These are phyloP conservation scores for Todus mexicanus DNA, from an alignment of 2,797 vertebrate genomes.

Conservation along the genomic window DNA sequence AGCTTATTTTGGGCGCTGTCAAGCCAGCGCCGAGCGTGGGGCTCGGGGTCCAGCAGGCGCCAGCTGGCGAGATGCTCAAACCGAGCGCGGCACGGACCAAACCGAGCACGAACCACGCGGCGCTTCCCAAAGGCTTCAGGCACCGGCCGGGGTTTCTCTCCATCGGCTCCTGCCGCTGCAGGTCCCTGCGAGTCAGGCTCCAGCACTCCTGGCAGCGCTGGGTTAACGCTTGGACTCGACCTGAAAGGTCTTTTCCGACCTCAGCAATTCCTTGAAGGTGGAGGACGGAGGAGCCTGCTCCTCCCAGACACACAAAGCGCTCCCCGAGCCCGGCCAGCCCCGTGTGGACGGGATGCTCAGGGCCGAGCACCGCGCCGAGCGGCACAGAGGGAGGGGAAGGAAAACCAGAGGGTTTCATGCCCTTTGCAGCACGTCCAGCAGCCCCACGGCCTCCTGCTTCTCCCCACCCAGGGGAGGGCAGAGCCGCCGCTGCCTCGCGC, in stretches of 20 bases:
- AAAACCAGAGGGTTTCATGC: rapidly evolving
- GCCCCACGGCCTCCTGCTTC: background rate
- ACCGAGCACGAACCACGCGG: background rate
- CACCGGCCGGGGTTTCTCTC: background rate
- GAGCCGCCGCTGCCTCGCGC: too few species aligned
- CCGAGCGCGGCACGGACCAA: background rate
- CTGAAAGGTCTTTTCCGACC: background rate
- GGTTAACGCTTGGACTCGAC: too few species aligned
- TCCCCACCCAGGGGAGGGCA: background rate
- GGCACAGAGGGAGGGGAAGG: too few species aligned
- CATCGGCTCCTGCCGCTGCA: rapidly evolving
- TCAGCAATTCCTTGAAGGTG: rapidly evolving
- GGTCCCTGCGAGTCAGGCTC: background rate
- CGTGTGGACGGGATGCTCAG: rapidly evolving
- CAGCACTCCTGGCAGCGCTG: background rate
- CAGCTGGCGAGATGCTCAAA: background rate
- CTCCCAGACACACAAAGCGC: rapidly evolving
- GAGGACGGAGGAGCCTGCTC: background rate
- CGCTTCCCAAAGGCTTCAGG: rapidly evolving
- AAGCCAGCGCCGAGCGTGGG: rapidly evolving
- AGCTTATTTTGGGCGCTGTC: background rate
- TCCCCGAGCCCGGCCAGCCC: background rate
- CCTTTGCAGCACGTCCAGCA: rapidly evolving
- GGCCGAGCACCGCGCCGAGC: too few species aligned
- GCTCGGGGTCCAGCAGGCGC: background rate